A percentile compares a stretch with the other conserved stretches of the same genome.
phyloP scores from a whole-genome alignment of 2,797 vertebrate genomes.

The Molothrus ater region DNA sequence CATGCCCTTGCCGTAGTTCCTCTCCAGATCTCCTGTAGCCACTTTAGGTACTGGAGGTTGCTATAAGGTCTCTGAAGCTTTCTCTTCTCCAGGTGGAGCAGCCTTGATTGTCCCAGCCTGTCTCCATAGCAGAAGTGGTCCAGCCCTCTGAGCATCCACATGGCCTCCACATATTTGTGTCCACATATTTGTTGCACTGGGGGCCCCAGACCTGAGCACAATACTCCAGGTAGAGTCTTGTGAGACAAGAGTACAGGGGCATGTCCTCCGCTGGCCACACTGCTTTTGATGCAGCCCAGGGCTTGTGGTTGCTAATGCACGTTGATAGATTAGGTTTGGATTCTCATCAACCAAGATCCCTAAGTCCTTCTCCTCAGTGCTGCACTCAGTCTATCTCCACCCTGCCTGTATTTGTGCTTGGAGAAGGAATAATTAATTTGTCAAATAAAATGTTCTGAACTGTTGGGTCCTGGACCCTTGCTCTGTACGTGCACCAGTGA shows the following conservation, averaged over 20 bases:
- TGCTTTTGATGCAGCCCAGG: neutral
- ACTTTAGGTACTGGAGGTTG: neutral
- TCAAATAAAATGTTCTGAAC: neutral
- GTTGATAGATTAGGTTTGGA: neutral
- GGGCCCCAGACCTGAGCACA: neutral
- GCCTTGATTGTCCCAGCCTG: neutral
- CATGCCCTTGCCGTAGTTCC: neutral
- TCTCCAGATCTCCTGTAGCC: neutral
- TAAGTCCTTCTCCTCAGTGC: neutral
- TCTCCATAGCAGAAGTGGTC: neutral
- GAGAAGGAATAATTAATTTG: neutral
- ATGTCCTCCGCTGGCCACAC: rapidly evolving
- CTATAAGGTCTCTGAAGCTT: neutral
- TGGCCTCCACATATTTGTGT: neutral
- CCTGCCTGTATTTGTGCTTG: neutral
- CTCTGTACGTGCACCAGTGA: neutral
- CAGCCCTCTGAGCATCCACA: neutral
- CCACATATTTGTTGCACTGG: rapidly evolving
- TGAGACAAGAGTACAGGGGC: neutral
- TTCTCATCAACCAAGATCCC: neutral
- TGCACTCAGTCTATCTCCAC: neutral
- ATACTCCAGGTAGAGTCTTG: neutral
- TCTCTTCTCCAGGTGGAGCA: neutral
- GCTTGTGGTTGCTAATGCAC: neutral
- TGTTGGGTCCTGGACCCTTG: neutral